Conservation (phyloP, 2,888 invertebrate genomes). For the Limnephilus lunatus region DNA sequence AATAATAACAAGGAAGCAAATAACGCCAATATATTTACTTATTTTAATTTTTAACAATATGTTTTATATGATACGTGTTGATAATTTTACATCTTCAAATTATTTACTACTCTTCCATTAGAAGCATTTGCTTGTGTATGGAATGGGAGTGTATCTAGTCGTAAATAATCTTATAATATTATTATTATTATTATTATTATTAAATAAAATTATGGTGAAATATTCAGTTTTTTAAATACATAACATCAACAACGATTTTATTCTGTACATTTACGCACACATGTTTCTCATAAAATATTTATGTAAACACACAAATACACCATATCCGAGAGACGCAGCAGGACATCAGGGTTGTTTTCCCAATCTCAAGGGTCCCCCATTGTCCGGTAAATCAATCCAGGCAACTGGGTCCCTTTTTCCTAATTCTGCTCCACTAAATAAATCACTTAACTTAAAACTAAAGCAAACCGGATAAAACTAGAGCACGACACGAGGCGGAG, state of each 20-base stretch:
- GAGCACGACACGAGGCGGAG: not conserved
- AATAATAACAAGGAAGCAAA: too few relatives aligned
- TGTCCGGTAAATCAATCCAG: constrained; percentile 2
- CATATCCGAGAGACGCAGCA: not conserved
- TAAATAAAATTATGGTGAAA: too few relatives aligned
- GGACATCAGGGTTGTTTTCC: not conserved
- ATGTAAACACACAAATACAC: not conserved
- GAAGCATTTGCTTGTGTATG: too few relatives aligned
- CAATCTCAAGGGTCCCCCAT: not conserved
- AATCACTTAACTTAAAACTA: not conserved
- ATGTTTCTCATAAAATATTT: not conserved
- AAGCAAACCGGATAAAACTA: not conserved
- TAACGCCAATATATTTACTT: too few relatives aligned
- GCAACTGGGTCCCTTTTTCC: not conserved
- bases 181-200: too few relatives aligned
- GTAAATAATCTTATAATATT: too few relatives aligned
- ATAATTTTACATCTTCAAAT: too few relatives aligned
- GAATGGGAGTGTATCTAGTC: too few relatives aligned
- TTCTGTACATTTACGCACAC: not conserved
- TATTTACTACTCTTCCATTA: too few relatives aligned
- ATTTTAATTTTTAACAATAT: too few relatives aligned
- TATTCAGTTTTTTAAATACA: not conserved
- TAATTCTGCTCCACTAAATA: not conserved
- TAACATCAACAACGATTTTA: not conserved
- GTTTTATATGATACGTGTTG: too few relatives aligned